Evolutionary conservation across 2,797 vertebrate species (phyloP), one percentile per base, ranked within the genome.

Genomic region (Brachymystax lenok): DNA sequence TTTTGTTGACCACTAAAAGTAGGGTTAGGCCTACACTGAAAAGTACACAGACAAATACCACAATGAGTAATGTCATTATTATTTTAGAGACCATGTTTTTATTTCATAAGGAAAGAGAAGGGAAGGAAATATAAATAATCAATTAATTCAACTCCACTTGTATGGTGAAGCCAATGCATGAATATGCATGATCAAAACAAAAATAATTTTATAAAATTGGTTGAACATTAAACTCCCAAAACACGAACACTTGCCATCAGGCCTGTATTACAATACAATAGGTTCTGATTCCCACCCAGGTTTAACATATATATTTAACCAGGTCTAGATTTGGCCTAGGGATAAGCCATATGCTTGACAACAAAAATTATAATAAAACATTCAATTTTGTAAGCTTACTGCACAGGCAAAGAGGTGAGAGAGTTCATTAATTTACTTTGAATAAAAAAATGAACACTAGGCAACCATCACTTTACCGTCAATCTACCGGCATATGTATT

Each of bases 31-130:
- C 24, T 27, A 28, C 4, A 52, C 46, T 56, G 51, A 59, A 30
- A 68, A 59, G 70, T 71, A 71, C 40, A 54, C 70, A 28, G 24
- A 24, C 50, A 56, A 73, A 73, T 56, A 17, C 17, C 71, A 27
- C 27, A 61, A 73, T n/a, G 19, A 73, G 17, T n/a, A 27, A 35
- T n/a, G 52, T 35, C 19, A 19, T 61, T 61, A 73, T 73, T 27
- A 40, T 61, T 72, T 28, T 54, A 5, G 21, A 30, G 35, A 35
- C 40, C 28, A 19, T 28, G 12, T 61, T 46, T 24, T 33, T 33
- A 33, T 33, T 33, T 33, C 33, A 33, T 33, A 33, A 33, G 33
- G 33, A 33, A 33, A 33, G 33, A 33, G 33, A 33, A 33, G 33
- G 33, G 33, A 33, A 33, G 33, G 4, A 33, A 33, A 33, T 33